Base-by-base conservation (phyloP, 2,797 vertebrate genomes). In the Heteromormyrus szaboi region DNA sequence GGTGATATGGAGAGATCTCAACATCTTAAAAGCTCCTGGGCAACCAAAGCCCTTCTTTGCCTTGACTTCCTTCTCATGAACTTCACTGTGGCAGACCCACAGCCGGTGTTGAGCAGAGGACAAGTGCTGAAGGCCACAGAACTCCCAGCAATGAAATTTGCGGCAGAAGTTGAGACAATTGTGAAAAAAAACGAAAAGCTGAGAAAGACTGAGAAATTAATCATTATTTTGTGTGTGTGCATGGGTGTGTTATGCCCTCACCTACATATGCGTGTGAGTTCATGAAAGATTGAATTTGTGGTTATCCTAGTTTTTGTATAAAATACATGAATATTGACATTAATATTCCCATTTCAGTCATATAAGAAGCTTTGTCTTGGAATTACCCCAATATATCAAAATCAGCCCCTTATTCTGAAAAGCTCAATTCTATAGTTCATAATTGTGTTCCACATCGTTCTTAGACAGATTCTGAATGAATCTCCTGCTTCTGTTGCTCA, bases 1-100 rank as follows among this genome's bases (percentile, higher is more conserved):
- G 95, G 97, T 96, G 95, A 93, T 95, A 94, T 91, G 95, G 97
- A 97, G 96, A 96, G 96, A 96, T 95, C 96, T 98, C 97, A 98
- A 97, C 98, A 99, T 99, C 95, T 99, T 99, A 98, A 96, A 88
- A 96, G 94, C 94, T 94, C 95, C 95, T 92, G 93, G 94, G 93
- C 93, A 94, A 94, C 95, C 93, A 41, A 92, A 93, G 95, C 95
- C 95, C 94, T 93, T 94, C 95, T 95, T 92, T 93, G 95, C 93
- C 92, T 87, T 33, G 89, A 93, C 93, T 86, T 94, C 92, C 93
- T 90, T 93, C 93, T 91, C 95, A 94, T 94, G 85, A 17, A 33
- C 51, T 51, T 93, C 72, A 92, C 90, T 89, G 91, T 93, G 56
- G 56, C 79, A 85, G 48, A 85, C 48, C 83, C 83, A 85, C 12